Conservation (phyloP, 2,113 vertebrate genomes). For the Mola mola region DNA sequence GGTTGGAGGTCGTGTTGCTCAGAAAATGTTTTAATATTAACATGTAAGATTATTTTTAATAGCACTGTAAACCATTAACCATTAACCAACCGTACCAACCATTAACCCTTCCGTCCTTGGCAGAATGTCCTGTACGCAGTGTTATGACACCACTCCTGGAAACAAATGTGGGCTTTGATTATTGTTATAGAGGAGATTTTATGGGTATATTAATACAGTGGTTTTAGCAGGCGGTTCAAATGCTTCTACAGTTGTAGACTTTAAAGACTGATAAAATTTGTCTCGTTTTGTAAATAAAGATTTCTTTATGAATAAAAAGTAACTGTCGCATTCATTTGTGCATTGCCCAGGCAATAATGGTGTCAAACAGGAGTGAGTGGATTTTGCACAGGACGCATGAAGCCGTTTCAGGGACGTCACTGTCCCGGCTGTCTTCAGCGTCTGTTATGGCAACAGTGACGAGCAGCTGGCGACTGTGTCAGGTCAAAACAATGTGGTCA, state of each 20-base stretch:
- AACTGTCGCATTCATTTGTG: background rate
- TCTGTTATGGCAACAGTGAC: slow-evolving; percentile 63
- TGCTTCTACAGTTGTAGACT: background rate
- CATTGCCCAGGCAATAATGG: background rate
- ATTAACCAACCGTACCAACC: too few relatives aligned
- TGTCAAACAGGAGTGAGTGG: background rate
- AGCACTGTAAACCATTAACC: too few relatives aligned
- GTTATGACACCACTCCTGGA: too few relatives aligned
- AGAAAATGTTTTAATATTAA: too few relatives aligned
- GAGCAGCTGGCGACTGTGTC: slow-evolving; percentile 29
- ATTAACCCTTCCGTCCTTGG: too few relatives aligned
- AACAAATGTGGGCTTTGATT: too few relatives aligned
- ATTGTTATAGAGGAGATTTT: too few relatives aligned
- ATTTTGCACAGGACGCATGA: background rate
- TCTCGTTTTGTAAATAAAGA: slow-evolving; percentile 21
- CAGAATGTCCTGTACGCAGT: too few relatives aligned
- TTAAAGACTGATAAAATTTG: background rate
- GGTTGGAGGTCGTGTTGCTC: background rate
- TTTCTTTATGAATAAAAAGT: slow-evolving; percentile 1
- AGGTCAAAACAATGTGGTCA: slow-evolving; percentile 59
- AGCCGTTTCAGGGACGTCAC: slow-evolving; percentile 28
- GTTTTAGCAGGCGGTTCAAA: background rate
- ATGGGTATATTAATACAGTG: background rate
- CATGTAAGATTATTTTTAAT: too few relatives aligned
- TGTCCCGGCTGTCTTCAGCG: slow-evolving; percentile 2